A percentile compares a stretch with the other conserved stretches of the same genome.
phyloP scores from a whole-genome alignment of 2,888 invertebrate genomes.

The Euphydryas editha region DNA sequence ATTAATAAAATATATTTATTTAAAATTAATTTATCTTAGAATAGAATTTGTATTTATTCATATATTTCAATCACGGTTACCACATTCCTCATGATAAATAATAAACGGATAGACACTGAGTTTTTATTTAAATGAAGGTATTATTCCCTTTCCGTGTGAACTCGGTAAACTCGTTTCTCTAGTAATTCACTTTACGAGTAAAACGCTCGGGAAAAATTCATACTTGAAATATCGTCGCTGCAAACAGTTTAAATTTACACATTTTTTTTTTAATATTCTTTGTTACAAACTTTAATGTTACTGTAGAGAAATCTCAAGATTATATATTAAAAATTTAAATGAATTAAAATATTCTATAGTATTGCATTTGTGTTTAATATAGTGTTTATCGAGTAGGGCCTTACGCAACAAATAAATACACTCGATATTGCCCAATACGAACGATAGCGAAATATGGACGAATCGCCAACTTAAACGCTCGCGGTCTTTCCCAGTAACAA shows the following conservation, averaged over 20 bases:
- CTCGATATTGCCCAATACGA: too few species aligned
- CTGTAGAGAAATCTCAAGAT: background rate
- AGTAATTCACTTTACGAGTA: conserved; percentile 26
- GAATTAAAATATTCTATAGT: too few species aligned
- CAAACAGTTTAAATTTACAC: conserved; percentile 18
- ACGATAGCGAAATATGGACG: too few species aligned
- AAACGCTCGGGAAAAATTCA: conserved; percentile 30
- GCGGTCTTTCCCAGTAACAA: too few species aligned
- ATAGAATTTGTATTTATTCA: background rate
- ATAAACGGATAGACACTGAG: conserved; percentile 1
- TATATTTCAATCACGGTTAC: background rate
- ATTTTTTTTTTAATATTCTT: background rate
- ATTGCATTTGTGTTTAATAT: too few species aligned
- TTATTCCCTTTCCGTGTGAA: conserved; percentile 22
- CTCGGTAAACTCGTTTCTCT: conserved; percentile 24
- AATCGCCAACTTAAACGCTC: too few species aligned
- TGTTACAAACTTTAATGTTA: background rate
- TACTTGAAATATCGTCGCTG: conserved; percentile 23
- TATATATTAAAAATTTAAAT: background rate
- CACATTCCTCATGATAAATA: background rate
- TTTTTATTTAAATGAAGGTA: conserved; percentile 23
- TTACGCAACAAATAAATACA: too few species aligned
- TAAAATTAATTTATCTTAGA: too few species aligned
- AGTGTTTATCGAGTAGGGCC: too few species aligned
- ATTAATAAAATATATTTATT: background rate